phyloP scores from a whole-genome alignment of 35 echinoderm and acorn worm genomes.

The Acanthaster planci region DNA sequence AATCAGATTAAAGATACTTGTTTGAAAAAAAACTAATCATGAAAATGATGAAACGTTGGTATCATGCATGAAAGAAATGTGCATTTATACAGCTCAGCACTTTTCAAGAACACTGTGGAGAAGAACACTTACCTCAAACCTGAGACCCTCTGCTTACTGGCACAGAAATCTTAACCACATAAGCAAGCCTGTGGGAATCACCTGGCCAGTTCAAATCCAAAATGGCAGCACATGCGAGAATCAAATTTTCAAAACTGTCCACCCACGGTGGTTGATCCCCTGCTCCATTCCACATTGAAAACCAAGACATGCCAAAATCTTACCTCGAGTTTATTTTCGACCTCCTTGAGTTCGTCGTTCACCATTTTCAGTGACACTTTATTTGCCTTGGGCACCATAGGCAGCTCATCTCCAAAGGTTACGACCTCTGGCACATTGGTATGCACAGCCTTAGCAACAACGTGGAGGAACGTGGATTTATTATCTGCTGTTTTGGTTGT shows the following conservation, averaged over 20 bases:
- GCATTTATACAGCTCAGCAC: too few relatives aligned
- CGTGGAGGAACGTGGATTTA: constrained; percentile 94
- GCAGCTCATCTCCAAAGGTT: constrained; percentile 84
- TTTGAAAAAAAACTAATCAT: not conserved
- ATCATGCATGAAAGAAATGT: too few relatives aligned
- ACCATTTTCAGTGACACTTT: constrained; percentile 75
- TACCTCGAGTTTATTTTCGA: constrained; percentile 65
- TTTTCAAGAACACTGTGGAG: too few relatives aligned
- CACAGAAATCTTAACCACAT: too few relatives aligned
- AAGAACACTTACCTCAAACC: too few relatives aligned
- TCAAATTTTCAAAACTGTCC: too few relatives aligned
- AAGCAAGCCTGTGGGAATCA: too few relatives aligned
- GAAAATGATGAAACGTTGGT: too few relatives aligned
- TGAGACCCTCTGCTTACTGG: too few relatives aligned
- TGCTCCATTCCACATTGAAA: too few relatives aligned
- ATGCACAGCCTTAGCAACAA: constrained; percentile 92
- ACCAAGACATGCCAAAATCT: not conserved
- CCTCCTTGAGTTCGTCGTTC: constrained; percentile 62
- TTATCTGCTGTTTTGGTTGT: constrained; percentile 98
- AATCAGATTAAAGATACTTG: not conserved
- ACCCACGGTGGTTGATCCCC: too few relatives aligned
- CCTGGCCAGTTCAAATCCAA: not conserved
- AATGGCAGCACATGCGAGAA: too few relatives aligned
- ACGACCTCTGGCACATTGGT: constrained; percentile 85
- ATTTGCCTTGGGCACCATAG: constrained; percentile 67